phyloP scores from a whole-genome alignment of 2,888 invertebrate genomes.

The Toxonevra muliebris region DNA sequence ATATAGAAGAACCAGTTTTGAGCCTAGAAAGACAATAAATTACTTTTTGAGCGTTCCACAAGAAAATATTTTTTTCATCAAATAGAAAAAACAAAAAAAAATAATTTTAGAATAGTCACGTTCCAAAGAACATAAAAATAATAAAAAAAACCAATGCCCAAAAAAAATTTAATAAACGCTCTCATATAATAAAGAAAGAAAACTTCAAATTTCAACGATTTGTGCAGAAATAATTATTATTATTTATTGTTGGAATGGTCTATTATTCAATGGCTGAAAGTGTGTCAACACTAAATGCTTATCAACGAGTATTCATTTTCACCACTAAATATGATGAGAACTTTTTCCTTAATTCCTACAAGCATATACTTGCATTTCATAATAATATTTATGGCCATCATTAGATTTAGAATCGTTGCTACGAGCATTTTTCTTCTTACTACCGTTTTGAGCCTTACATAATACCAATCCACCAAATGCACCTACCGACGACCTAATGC shows the following conservation, averaged over 20 bases:
- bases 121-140: too few species aligned
- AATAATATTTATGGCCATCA: slow-evolving; percentile 45
- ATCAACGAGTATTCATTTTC: slow-evolving; percentile 6
- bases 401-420: slow-evolving; percentile 31
- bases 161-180: too few species aligned
- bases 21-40: too few species aligned
- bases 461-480: background rate
- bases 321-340: background rate
- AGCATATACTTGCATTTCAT: slow-evolving; percentile 38
- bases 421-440: background rate
- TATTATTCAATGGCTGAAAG: slow-evolving; percentile 26
- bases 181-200: too few species aligned
- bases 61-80: too few species aligned
- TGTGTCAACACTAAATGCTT: slow-evolving; percentile 29
- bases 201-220: too few species aligned
- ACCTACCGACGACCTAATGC: slow-evolving; percentile 54
- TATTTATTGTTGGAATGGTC: slow-evolving; percentile 28
- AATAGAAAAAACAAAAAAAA: too few species aligned
- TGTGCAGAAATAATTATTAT: background rate
- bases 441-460: background rate
- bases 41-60: too few species aligned
- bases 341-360: background rate
- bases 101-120: too few species aligned
- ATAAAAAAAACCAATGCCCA: too few species aligned
- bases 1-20: too few species aligned